Evolutionary conservation across 2,113 vertebrate species (phyloP).

Genomic region (Pitta sordida): DNA sequence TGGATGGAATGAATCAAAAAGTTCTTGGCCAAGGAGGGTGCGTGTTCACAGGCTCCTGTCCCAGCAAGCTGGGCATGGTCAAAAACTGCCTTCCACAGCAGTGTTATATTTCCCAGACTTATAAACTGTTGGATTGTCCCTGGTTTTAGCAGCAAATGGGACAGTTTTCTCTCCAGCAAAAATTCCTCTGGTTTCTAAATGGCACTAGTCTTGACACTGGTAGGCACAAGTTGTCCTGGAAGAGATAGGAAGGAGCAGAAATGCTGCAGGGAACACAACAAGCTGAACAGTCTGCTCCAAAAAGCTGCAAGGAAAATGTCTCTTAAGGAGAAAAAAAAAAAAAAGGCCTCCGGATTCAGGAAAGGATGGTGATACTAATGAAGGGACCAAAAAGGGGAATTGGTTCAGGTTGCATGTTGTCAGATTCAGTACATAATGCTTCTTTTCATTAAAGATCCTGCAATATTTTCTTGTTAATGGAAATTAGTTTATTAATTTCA

Average conservation of each 20-base stretch:
- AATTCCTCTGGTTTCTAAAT: not conserved
- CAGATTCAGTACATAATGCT: not conserved
- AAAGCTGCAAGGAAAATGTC: not conserved
- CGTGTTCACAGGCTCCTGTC: not conserved
- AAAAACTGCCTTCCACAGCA: not conserved
- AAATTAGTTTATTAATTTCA: conserved; percentile 22
- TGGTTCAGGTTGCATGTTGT: not conserved
- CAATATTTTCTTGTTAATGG: conserved; percentile 23
- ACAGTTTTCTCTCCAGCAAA: not conserved
- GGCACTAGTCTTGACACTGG: not conserved
- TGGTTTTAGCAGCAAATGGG: not conserved
- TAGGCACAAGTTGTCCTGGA: not conserved
- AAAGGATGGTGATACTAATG: not conserved
- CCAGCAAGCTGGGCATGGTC: not conserved
- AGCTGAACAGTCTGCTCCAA: not conserved
- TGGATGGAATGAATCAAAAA: not conserved
- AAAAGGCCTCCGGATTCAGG: not conserved
- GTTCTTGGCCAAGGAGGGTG: not conserved
- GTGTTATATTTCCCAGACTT: not conserved
- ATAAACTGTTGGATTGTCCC: not conserved
- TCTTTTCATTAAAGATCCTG: conserved; percentile 10
- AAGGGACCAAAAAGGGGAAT: not conserved
- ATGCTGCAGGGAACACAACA: not conserved
- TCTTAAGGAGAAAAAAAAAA: not conserved
- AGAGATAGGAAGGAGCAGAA: not conserved